These are phyloP conservation scores for Callinectes sapidus DNA, from an alignment of 2,888 invertebrate species.

Conservation along the genomic window DNA sequence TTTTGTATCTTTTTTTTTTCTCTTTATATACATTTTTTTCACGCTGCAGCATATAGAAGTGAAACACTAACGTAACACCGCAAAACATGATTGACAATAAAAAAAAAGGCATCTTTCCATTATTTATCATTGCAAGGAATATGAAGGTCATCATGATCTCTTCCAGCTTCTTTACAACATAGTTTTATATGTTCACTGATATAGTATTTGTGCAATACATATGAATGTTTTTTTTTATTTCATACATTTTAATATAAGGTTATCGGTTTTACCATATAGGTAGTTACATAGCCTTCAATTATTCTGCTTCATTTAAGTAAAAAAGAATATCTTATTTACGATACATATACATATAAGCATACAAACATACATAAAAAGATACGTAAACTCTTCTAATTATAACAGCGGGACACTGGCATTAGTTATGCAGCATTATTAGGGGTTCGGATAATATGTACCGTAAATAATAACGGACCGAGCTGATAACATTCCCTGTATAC, in stretches of 20 bases:
- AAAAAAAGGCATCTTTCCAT: not conserved
- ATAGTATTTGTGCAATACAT: not conserved
- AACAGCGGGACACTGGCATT: not conserved
- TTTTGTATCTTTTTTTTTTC: too few relatives aligned
- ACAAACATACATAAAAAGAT: conserved; percentile 34
- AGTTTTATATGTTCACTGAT: not conserved
- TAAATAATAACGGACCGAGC: not conserved
- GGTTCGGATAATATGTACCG: not conserved
- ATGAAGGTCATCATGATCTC: not conserved
- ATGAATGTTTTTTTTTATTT: not conserved
- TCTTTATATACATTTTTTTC: not conserved
- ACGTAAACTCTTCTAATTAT: not conserved
- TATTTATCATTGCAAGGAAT: not conserved
- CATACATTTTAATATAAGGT: not conserved
- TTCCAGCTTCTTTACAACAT: not conserved
- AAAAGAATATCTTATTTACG: not conserved
- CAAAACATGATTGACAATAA: not conserved
- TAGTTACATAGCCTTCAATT: not conserved
- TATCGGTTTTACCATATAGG: not conserved
- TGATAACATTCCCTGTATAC: not conserved
- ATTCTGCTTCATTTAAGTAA: not conserved
- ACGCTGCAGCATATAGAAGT: not conserved
- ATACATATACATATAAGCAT: not conserved
- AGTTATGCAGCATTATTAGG: not conserved
- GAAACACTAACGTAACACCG: not conserved